Percentiles rank a stretch among this genome's conserved stretches.
These are phyloP conservation scores for Ectropis grisescens DNA, from an alignment of 1,140 invertebrate genomes.

Conservation along the genomic window DNA sequence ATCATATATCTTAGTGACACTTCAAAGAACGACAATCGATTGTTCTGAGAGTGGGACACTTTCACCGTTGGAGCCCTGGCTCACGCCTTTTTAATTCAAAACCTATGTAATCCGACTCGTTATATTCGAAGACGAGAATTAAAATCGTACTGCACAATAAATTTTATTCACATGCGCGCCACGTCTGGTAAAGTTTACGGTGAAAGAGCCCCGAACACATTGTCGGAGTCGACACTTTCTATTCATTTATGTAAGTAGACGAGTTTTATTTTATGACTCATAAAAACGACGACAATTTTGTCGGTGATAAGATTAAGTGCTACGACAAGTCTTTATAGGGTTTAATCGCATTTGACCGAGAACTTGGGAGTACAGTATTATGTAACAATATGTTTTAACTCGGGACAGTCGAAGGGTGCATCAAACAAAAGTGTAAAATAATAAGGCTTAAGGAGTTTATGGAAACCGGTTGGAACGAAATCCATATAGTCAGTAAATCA, in stretches of 20 bases:
- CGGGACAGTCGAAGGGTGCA: no score
- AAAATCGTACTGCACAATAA: slow-evolving; percentile 34
- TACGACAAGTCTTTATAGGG: slow-evolving; percentile 1
- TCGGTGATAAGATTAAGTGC: slow-evolving; percentile 6
- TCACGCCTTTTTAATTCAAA: slow-evolving; percentile 33
- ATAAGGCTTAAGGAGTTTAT: no score
- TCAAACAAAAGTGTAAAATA: no score
- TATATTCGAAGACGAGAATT: slow-evolving; percentile 26
- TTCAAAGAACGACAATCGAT: slow-evolving; percentile 43
- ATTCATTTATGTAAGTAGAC: not conserved
- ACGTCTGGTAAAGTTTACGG: slow-evolving; percentile 35
- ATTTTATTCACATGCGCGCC: slow-evolving; percentile 34
- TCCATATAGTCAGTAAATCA: no score
- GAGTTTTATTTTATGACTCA: slow-evolving; percentile 6
- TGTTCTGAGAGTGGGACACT: slow-evolving; percentile 49
- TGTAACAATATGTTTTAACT: no score
- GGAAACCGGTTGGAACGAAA: no score
- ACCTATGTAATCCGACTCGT: slow-evolving; percentile 37
- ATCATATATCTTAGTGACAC: slow-evolving; percentile 43
- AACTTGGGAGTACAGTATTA: slow-evolving; percentile 6
- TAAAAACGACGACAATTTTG: slow-evolving; percentile 5
- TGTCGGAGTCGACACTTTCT: slow-evolving; percentile 44
- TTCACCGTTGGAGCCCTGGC: slow-evolving; percentile 30
- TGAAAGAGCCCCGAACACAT: slow-evolving; percentile 22
- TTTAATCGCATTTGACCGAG: slow-evolving; percentile 2